phyloP scores from a whole-genome alignment of 2,113 vertebrate species.

The Tetrao urogallus region DNA sequence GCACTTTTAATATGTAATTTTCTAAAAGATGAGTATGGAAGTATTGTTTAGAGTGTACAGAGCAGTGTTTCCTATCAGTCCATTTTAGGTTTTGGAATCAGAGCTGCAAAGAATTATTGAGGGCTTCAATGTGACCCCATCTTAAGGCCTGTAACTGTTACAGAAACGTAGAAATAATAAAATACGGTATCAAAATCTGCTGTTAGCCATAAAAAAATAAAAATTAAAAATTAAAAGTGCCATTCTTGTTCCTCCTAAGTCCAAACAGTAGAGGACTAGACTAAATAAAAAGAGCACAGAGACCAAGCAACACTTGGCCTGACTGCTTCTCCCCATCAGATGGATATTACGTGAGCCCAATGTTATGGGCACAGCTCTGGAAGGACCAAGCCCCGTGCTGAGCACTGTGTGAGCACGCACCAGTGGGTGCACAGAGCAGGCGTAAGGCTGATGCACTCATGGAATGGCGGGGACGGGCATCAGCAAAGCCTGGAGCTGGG shows the following conservation, averaged over 20 bases:
- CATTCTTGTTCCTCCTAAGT: neutral
- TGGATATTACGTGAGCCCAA: accelerated
- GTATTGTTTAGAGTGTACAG: neutral
- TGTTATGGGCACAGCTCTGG: neutral
- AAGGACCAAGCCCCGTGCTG: accelerated
- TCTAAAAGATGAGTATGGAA: neutral
- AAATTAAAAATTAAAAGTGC: neutral
- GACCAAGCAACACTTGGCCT: neutral
- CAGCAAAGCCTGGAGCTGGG: too few relatives aligned
- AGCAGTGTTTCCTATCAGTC: neutral
- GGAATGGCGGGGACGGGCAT: too few relatives aligned
- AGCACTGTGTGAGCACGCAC: neutral
- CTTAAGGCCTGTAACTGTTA: neutral
- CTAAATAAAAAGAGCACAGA: neutral
- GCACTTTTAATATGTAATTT: neutral
- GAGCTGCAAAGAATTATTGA: neutral
- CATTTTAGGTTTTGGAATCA: neutral
- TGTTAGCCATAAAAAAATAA: neutral
- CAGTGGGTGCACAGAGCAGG: too few relatives aligned
- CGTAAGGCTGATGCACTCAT: too few relatives aligned
- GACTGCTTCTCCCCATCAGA: neutral
- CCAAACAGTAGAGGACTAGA: neutral
- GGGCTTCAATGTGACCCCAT: neutral
- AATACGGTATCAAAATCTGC: neutral
- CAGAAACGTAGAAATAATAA: neutral